These are phyloP conservation scores for Marronus borbonicus DNA, from an alignment of 2,888 invertebrate genomes.

Conservation along the genomic window DNA sequence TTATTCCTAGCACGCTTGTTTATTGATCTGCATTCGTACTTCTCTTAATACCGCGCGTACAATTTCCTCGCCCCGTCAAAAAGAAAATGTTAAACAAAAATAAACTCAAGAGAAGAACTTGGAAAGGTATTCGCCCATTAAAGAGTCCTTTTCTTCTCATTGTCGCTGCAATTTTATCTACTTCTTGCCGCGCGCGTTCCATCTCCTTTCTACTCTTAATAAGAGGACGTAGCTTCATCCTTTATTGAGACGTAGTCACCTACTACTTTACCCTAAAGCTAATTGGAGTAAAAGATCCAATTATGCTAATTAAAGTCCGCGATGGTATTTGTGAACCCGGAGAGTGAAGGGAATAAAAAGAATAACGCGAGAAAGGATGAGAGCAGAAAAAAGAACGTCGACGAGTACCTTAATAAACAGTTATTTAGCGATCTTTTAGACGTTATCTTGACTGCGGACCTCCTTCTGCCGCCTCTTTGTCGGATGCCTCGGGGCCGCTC, in stretches of 20 bases:
- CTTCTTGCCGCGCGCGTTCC: background rate
- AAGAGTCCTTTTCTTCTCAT: background rate
- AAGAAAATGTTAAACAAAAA: background rate
- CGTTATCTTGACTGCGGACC: constrained; percentile 11
- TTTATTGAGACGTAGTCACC: constrained; percentile 5
- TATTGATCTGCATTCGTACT: too few relatives aligned
- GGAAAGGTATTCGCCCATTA: constrained; percentile 5
- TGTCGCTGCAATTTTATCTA: background rate
- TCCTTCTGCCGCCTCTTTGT: background rate
- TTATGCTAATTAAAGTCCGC: constrained; percentile 22
- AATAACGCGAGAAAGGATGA: too few relatives aligned
- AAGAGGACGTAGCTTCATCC: background rate
- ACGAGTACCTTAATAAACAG: constrained; percentile 25
- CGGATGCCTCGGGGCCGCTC: background rate
- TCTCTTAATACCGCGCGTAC: background rate
- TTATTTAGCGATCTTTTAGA: constrained; percentile 24
- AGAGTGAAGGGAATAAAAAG: too few relatives aligned
- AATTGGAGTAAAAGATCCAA: constrained; percentile 25
- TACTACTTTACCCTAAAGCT: constrained; percentile 16
- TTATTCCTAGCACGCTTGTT: too few relatives aligned
- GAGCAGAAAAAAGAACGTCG: background rate
- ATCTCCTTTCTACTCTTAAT: background rate
- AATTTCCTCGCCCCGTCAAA: background rate
- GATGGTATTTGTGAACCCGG: background rate
- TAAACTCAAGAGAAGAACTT: constrained; percentile 4